Evolutionary conservation across 2,888 invertebrate species (phyloP).

Genomic region (Ametastegia equiseti): DNA sequence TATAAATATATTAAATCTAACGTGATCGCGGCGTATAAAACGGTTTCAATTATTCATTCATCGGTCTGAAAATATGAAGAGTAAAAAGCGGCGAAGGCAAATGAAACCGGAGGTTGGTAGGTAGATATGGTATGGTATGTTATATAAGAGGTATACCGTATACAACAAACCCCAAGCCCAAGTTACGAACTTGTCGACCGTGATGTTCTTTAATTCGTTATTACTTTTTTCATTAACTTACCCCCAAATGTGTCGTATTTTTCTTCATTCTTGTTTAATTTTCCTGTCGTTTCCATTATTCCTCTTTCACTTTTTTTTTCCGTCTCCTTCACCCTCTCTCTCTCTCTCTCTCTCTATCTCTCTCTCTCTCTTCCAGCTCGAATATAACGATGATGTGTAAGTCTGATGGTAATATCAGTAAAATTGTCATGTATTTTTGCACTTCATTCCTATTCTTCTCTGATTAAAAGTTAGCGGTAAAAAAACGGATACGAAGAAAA

Average conservation of each 20-base stretch:
- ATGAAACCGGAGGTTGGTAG: background rate
- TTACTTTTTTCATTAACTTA: slow-evolving; percentile 1
- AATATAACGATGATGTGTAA: too few species aligned
- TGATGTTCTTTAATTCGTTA: background rate
- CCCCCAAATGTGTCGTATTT: background rate
- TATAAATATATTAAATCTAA: slow-evolving; percentile 40
- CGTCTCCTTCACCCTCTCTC: background rate
- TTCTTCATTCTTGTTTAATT: background rate
- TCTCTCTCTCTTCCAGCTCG: too few species aligned
- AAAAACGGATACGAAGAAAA: too few species aligned
- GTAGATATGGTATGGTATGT: background rate
- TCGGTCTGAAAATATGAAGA: background rate
- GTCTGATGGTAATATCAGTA: too few species aligned
- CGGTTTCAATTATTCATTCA: slow-evolving; percentile 21
- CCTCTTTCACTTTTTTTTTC: background rate
- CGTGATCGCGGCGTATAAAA: slow-evolving; percentile 18
- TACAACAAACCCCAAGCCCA: too few species aligned
- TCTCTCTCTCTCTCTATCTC: too few species aligned
- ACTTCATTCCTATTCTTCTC: too few species aligned
- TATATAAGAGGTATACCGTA: background rate
- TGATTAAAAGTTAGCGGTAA: too few species aligned
- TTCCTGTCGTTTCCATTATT: background rate
- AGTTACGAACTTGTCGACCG: background rate
- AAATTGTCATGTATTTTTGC: too few species aligned
- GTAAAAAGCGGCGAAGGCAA: background rate